Evolutionary conservation across 2,113 vertebrate species (phyloP), one percentile per base, ranked within the genome.

Genomic region (Calidris pugnax): DNA sequence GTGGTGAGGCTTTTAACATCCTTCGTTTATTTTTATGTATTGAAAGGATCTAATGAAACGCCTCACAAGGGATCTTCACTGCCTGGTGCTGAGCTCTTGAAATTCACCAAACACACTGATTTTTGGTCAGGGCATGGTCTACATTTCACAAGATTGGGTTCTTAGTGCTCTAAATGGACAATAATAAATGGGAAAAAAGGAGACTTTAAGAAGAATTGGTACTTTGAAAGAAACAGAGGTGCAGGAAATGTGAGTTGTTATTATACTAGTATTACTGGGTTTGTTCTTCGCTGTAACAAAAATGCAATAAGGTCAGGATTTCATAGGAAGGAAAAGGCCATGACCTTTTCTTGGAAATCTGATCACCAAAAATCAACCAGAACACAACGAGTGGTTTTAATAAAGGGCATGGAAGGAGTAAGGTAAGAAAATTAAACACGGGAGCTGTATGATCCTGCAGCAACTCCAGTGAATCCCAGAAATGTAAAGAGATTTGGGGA

Each of bases 21-120:
- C 51, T 86, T 90, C 73, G 30, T 95, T 89, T 94, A 30, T 78
- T 95, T 96, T 89, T 32, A 41, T 41, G 60, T 85, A 32, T 12
- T 56, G 85, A 78, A 82, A 91, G 15, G 15, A 83, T 50, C 62
- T 66, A 45, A 75, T 57, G 50, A 59, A 73, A 85, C 0, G 3
- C n/a, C 62, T 41, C 62, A 12, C 50, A 27, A 32, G 62, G 67
- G 59, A 85, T 69, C 81, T 87, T 50, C 45, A 39, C 55, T 32
- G 14, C 35, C 0, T 0, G 9, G 57, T 39, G 19, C 85, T 72
- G 76, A 60, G 60, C 67, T 85, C 79, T 63, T 63, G 75, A 87
- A 93, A 85, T 67, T 53, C 62, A 64, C 14, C 22, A 59, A 39
- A 90, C 32, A 30, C 3, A 2, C 24, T 19, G 12, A 76, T 47